Conservation (phyloP, 2,113 vertebrate genomes). For the Aphyosemion australe region DNA sequence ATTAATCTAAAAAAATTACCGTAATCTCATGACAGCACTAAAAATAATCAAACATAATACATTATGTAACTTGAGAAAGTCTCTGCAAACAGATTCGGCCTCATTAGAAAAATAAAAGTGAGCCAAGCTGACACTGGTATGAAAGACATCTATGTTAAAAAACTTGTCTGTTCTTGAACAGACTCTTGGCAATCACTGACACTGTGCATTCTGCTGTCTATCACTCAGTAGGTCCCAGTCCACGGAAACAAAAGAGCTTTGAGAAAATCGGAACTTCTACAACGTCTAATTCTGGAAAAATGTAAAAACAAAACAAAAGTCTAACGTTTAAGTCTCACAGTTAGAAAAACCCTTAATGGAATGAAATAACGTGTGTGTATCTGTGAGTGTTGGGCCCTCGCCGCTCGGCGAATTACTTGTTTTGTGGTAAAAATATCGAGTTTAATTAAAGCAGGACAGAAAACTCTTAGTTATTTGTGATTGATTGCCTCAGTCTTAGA, state of each 20-base stretch:
- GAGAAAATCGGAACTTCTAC: too few relatives aligned
- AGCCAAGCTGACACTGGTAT: not conserved
- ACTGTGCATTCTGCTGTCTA: not conserved
- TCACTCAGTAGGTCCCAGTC: not conserved
- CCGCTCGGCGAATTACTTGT: not conserved
- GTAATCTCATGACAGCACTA: too few relatives aligned
- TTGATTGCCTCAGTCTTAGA: not conserved
- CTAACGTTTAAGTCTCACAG: not conserved
- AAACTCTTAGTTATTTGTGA: not conserved
- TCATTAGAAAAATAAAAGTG: conserved; percentile 1
- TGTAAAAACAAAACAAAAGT: not conserved
- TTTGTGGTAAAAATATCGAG: not conserved
- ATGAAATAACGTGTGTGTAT: not conserved
- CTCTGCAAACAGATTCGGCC: too few relatives aligned
- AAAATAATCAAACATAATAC: too few relatives aligned
- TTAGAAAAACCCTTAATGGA: not conserved
- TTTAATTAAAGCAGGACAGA: not conserved
- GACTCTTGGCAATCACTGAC: conserved; percentile 1
- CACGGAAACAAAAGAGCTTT: conserved; percentile 3
- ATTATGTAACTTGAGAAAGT: too few relatives aligned
- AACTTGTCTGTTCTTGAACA: not conserved
- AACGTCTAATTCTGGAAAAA: not conserved
- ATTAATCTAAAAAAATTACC: too few relatives aligned
- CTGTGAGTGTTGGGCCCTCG: not conserved
- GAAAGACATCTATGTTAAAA: not conserved